These are phyloP conservation scores for Cremastinae sp. DNA, from an alignment of 2,888 invertebrate genomes.

Conservation along the genomic window DNA sequence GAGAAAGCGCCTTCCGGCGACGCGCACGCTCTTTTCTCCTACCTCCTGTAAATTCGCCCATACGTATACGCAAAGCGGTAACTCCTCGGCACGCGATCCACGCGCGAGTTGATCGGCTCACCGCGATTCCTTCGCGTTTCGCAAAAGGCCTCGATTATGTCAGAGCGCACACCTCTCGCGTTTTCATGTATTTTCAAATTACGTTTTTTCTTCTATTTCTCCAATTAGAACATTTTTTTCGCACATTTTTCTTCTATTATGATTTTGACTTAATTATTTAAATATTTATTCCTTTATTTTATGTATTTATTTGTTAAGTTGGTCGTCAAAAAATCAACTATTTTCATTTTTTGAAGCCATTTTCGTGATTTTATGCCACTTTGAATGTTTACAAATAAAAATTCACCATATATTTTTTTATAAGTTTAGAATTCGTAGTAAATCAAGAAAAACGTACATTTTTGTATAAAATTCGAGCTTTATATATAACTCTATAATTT, in stretches of 20 bases:
- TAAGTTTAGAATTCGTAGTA: too few species aligned
- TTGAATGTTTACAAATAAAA: too few species aligned
- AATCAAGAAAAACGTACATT: too few species aligned
- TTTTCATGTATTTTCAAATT: constrained; percentile 9
- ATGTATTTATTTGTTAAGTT: too few species aligned
- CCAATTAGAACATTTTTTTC: not conserved
- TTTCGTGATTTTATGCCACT: too few species aligned
- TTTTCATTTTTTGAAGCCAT: too few species aligned
- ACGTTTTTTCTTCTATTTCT: constrained; percentile 7
- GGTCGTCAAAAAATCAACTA: too few species aligned
- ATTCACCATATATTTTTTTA: too few species aligned
- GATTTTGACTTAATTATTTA: too few species aligned
- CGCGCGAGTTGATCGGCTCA: constrained; percentile 46
- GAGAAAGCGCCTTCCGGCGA: constrained; percentile 32
- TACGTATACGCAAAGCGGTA: constrained; percentile 30
- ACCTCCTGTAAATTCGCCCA: not conserved
- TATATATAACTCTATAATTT: too few species aligned
- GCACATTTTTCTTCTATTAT: not conserved
- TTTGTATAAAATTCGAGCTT: too few species aligned
- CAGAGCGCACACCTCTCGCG: constrained; percentile 8
- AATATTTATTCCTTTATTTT: too few species aligned
- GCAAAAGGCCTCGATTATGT: constrained; percentile 47
- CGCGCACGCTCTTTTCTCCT: not conserved
- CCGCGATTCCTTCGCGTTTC: constrained; percentile 31
- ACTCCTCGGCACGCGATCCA: constrained; percentile 58